Conservation (phyloP, 1,140 invertebrate species). For the Cotesia glomerata region DNA sequence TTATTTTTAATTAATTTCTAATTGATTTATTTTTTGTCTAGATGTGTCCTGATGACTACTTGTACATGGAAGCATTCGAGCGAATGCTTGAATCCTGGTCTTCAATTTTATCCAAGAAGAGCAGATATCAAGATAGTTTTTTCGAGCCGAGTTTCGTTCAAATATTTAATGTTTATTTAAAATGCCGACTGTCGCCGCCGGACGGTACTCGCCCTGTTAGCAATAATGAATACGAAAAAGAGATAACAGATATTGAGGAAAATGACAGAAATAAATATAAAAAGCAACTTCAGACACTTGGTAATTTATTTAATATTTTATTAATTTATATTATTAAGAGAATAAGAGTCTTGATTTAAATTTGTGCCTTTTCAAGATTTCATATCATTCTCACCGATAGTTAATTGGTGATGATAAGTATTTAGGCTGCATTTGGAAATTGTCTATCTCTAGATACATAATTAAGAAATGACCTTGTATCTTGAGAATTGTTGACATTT, state of each 20-base stretch:
- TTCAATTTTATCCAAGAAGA: constrained; percentile 67
- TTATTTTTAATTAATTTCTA: not conserved
- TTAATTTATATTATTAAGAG: too few relatives aligned
- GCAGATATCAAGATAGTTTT: constrained; percentile 65
- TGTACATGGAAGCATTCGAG: constrained; percentile 82
- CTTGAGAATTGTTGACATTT: too few relatives aligned
- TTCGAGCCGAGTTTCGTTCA: constrained; percentile 62
- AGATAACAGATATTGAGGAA: constrained; percentile 74
- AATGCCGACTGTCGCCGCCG: constrained; percentile 80
- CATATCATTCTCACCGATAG: too few relatives aligned
- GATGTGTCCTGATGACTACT: constrained; percentile 68
- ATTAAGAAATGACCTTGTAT: too few relatives aligned
- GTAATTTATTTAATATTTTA: constrained; percentile 43
- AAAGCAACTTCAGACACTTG: constrained; percentile 74
- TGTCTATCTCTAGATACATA: too few relatives aligned
- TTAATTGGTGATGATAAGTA: too few relatives aligned
- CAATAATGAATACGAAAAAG: constrained; percentile 63
- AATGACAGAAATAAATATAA: constrained; percentile 73
- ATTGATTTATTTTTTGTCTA: constrained; percentile 38
- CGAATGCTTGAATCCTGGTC: constrained; percentile 84
- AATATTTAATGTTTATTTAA: constrained; percentile 84
- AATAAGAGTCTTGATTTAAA: too few relatives aligned
- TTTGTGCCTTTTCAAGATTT: too few relatives aligned
- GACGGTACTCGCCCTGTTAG: constrained; percentile 72
- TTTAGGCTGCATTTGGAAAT: too few relatives aligned